Evolutionary conservation across 2,113 vertebrate genomes (phyloP), one percentile per base, ranked within the genome.

Genomic region (Aphyosemion australe): DNA sequence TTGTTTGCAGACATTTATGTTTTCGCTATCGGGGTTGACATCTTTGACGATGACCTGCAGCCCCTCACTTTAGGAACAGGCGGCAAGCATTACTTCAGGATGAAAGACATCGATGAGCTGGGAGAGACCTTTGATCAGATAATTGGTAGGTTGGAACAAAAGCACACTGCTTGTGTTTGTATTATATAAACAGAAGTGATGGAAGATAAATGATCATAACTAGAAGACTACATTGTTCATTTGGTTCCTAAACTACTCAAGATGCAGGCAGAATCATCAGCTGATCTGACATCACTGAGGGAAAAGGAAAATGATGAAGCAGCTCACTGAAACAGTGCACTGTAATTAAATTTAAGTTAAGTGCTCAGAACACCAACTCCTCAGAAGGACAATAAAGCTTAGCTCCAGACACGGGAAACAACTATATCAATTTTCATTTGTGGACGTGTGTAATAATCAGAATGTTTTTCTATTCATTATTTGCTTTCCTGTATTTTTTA

Each of bases 1-100:
- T 6, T 2, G 3, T 56, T 56, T 70, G 8, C 88, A 94, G 93
- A 94, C 41, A 83, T 93, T 58, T 94, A 94, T 47, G 37, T 91
- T 11, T 93, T 94, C 74, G 92, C 48, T 15, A 77, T 92, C 42
- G 92, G 92, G 16, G 4, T 3, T 0, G 72, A 82, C 0, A 41
- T 89, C 21, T 60, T 74, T 3, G 70, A 79, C 11, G 26, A 13
- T 0, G 80, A 88, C 47, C 84, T 94, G 34, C 52, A 69, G 34
- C 56, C 61, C 0, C 87, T 93, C 20, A 72, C 81, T 21, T 45
- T 52, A 9, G 87, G 84, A 12, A 15, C 8, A 0, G 57, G 58
- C 6, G 87, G 76, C 0, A 0, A 3, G 0, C 90, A 93, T 69
- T 92, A 86, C 58, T 94, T 89, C 61, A 82, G 63, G 55, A 8